Base-by-base conservation (phyloP, 2,113 vertebrate genomes). In the Leiothrix lutea region DNA sequence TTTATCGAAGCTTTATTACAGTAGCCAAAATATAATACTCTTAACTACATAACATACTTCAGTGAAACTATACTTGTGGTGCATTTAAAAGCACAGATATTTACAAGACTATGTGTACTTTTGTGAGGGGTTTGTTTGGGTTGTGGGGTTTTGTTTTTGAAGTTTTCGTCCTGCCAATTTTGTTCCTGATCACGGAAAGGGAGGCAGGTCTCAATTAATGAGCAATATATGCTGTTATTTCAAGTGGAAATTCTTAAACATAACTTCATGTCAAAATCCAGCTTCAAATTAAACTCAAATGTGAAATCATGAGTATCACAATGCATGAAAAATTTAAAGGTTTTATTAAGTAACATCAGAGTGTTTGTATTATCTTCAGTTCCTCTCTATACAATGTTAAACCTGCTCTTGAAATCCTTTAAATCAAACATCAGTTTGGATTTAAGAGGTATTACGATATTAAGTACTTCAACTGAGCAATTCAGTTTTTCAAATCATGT, bases 91-190 rank as follows among this genome's bases (percentile, higher is more conserved):
- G 9, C 1, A 54, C 1, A 40, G 6, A 2, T 38, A 54, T 44
- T 80, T 31, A 72, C 36, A 48, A 50, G 5, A 72, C 26, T 1
- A 61, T 8, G 40, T 21, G 16, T 35, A 64, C 28, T 69, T 57
- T 40, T 18, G 28, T 19, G 11, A 10, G 4, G 0, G 6, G 12
- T 54, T 45, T 72, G 44, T 35, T 73, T 84, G 50, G 6, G 25
- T 40, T 20, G 15, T 6, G 14, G 7, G 12, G 1, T 0, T 9
- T 6, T 36, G 12, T 69, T 50, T 24, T 1, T 0, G 1, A 31
- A n/a, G 23, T 45, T 53, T 69, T 36, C 53, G 40, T 60, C 16
- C 11, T 8, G 23, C 7, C 29, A 29, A 29, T 81, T 75, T 67
- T 66, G 54, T 20, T 73, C 16, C 56, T 38, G 9, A 15, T 44